Base-by-base conservation (phyloP, 2,113 vertebrate genomes). In the Piprites chloris region DNA sequence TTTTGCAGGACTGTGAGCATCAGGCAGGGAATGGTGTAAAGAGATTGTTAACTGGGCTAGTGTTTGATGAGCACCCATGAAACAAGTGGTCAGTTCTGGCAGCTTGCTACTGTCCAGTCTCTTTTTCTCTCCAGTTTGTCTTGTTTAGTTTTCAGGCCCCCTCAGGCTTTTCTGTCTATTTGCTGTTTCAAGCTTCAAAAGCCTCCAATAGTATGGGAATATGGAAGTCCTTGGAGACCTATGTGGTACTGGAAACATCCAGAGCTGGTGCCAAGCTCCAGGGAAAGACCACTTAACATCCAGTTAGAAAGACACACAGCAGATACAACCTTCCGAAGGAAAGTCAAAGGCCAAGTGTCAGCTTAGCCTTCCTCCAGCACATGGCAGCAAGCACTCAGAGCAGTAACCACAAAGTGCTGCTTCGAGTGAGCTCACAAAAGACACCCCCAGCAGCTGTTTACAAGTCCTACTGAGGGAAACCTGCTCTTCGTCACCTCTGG, bases 231-330 rank as follows among this genome's bases (percentile, higher is more conserved):
- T 72, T 59, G 11, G 55, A 67, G 39, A 66, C 30, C 21, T 12
- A 2, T 0, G 0, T 0, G 0, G 12, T 66, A 16, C 22, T 47
- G 63, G 44, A 78, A 90, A 44, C 9, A 44, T 18, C 9, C 3
- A 0, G 37, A n/a, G 41, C 13, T 52, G 26, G 20, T 77, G 46
- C 49, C 33, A 41, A n/a, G 27, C 16, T 82, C 47, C 67, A 30
- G 75, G 39, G 35, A 75, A 50, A 33, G 18, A 18, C 35, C 18
- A 39, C 12, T 7, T 27, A 12, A 9, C 13, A 20, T 46, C 53
- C 35, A 39, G 9, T 20, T 81, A 35, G 30, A 33, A 93, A 75
- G 35, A 46, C 14, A 56, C 3, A 1, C 11, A 69, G 27, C n/a
- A 49, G n/a, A 28, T 4, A n/a, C 32, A 20, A n/a, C 37, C 6